These are phyloP conservation scores for Mystacides longicornis DNA, from an alignment of 2,888 invertebrate species.

Conservation along the genomic window DNA sequence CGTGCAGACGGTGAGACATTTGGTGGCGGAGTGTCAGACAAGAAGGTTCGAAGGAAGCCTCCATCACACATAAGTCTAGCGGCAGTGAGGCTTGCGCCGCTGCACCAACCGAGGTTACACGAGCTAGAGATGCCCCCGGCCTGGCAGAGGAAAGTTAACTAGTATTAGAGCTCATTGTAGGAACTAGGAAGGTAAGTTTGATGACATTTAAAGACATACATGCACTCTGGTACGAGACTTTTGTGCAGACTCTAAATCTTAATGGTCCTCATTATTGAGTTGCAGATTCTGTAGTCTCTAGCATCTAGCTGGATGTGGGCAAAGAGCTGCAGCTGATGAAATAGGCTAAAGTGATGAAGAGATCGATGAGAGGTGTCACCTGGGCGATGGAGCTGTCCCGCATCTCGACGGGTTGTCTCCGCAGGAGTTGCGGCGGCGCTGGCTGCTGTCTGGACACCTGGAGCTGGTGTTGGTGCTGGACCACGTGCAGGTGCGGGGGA, in stretches of 20 bases:
- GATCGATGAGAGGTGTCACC: slow-evolving; percentile 29
- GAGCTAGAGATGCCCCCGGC: not conserved
- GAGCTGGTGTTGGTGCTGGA: slow-evolving; percentile 40
- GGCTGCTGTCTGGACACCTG: slow-evolving; percentile 32
- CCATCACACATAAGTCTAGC: too few species aligned
- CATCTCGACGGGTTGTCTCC: slow-evolving; percentile 44
- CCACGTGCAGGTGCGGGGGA: slow-evolving; percentile 43
- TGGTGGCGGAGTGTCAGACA: too few species aligned
- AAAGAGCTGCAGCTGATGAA: too few species aligned
- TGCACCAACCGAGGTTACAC: too few species aligned
- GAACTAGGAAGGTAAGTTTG: not conserved
- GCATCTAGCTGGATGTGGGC: too few species aligned
- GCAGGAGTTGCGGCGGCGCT: slow-evolving; percentile 35
- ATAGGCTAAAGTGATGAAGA: not conserved
- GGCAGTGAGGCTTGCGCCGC: too few species aligned
- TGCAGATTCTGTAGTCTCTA: too few species aligned
- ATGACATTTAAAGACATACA: not conserved
- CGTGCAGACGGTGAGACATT: too few species aligned
- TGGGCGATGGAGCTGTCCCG: slow-evolving; percentile 47
- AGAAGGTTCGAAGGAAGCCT: too few species aligned
- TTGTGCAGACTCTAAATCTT: too few species aligned
- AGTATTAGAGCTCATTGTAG: not conserved
- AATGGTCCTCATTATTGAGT: too few species aligned
- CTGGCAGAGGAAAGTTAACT: not conserved
- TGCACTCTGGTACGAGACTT: not conserved